Base-by-base conservation (phyloP, 1,140 invertebrate genomes). In the Camponotus pennsylvanicus region DNA sequence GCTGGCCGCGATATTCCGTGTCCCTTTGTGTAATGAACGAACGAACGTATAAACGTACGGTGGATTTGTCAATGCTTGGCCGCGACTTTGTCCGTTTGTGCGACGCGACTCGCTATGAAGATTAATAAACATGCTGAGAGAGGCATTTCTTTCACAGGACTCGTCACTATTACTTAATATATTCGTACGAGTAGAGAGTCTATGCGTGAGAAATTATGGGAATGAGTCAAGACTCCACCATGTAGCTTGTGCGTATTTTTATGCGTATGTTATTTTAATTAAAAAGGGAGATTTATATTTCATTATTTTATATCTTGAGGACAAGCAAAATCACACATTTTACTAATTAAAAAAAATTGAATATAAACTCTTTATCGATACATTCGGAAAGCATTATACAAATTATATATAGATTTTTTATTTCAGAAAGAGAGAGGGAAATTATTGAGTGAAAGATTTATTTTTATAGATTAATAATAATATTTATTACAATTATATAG, bases 41-140 rank as follows among this genome's bases (percentile, higher is more conserved):
- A 85, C 61, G 70, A 66, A 85, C 42, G 79, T 49, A 45, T 27
- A 61, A 66, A 63, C 73, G 52, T 73, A 82, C 32, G 61, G 27
- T 18, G 49, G 67, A 55, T 73, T 83, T 52, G 64, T 86, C 84
- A 80, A 64, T 80, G 64, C 76, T 59, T n/a, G 40, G 0, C 37
- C 52, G 49, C 52, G 64, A 79, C 55, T 70, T 21, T 8, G 40
- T 70, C 52, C 42, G 37, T 85, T 64, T 85, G 75, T 80, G 52
- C 66, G 64, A 45, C n/a, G 61, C 55, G 61, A 63, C 82, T 77
- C 70, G 87, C 78, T 75, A 83, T 69, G 32, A 83, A 83, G 79
- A 83, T 83, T 83, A 70, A 83, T 83, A 83, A 82, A 75, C 55
- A 66, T 13, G 49, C n/a, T 7, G 40, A n/a, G 45, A 85, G 45